A percentile compares a stretch with the other conserved stretches of the same genome.
Conservation (phyloP, 92 coral and sea anemone species). For the Epizoanthus scotinus region DNA sequence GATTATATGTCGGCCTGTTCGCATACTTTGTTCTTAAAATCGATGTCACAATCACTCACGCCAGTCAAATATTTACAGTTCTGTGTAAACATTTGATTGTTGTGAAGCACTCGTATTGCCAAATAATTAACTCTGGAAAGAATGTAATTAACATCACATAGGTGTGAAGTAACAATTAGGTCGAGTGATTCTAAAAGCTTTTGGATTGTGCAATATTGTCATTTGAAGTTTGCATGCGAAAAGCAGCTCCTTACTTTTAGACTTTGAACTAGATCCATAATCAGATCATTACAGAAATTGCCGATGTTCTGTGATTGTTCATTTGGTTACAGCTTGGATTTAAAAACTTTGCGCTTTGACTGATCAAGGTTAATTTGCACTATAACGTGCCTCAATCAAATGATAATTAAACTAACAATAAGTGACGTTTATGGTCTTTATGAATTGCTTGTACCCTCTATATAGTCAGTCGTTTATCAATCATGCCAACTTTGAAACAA, state of each 20-base stretch:
- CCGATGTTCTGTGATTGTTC: no score
- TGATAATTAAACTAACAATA: neutral
- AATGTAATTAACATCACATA: neutral
- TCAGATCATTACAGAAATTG: no score
- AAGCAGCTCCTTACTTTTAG: neutral
- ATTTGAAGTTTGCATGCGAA: neutral
- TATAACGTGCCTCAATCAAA: no score
- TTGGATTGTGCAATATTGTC: neutral
- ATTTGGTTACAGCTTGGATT: no score
- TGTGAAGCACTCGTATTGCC: neutral
- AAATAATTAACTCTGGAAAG: neutral
- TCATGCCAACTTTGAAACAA: neutral
- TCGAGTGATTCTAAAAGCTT: neutral
- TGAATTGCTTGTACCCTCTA: neutral
- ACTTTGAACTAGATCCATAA: no score
- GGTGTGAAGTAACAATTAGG: neutral
- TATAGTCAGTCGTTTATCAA: neutral
- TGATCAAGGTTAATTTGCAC: no score
- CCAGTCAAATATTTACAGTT: neutral
- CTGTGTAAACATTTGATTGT: constrained; percentile 1
- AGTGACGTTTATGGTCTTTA: neutral
- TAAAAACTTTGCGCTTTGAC: no score
- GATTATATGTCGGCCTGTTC: neutral
- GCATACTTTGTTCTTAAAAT: neutral
- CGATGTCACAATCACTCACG: neutral